A percentile compares a stretch with the other conserved stretches of the same genome.
Evolutionary conservation across 1,140 invertebrate species (phyloP).

Genomic region (Pogonus chalceus): DNA sequence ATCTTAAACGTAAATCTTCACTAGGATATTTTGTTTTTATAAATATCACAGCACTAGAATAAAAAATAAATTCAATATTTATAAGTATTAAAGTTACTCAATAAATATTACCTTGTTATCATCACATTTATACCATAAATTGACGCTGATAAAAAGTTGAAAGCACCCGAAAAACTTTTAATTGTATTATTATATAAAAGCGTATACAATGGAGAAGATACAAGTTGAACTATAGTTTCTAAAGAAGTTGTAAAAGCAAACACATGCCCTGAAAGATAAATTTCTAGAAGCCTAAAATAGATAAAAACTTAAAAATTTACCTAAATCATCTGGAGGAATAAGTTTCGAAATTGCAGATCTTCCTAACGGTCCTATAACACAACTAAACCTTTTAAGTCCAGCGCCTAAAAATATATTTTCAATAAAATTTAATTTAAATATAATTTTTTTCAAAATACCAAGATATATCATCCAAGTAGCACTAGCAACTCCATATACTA

Average conservation of each 20-base stretch:
- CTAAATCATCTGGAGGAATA: background rate
- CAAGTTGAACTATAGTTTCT: background rate
- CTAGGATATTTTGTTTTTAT: background rate
- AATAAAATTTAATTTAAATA: background rate
- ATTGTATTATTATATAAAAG: background rate
- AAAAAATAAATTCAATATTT: background rate
- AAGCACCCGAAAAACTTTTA: background rate
- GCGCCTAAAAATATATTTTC: background rate
- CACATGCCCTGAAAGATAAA: background rate
- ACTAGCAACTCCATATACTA: background rate
- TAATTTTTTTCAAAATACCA: background rate
- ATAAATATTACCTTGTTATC: background rate
- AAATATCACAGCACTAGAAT: slow-evolving; percentile 1
- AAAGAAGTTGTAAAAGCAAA: background rate
- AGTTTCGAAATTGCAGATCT: background rate
- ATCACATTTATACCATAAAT: background rate
- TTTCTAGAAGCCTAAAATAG: background rate
- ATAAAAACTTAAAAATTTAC: background rate
- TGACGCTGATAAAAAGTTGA: background rate
- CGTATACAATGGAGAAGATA: background rate
- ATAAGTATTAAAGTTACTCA: background rate
- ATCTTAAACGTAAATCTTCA: slow-evolving; percentile 5
- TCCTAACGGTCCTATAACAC: background rate
- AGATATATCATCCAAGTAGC: background rate
- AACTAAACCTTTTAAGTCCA: background rate